Conservation (phyloP, 1,140 invertebrate species). For the Achroia grisella region DNA sequence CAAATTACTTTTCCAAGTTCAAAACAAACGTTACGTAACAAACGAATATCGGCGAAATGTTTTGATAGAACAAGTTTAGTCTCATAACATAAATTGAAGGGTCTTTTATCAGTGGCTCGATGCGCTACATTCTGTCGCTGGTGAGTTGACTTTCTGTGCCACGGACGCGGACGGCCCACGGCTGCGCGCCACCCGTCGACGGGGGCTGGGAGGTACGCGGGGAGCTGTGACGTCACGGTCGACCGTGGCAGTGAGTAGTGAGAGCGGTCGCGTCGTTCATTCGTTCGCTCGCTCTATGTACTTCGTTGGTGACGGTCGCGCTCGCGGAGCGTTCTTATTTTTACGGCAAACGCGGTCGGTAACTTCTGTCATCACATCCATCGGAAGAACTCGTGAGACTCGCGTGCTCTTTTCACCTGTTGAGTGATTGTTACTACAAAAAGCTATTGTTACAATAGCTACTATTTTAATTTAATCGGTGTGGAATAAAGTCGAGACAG, state of each 20-base stretch:
- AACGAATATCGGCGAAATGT: constrained; percentile 36
- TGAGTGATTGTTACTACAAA: constrained; percentile 38
- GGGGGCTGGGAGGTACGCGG: constrained; percentile 22
- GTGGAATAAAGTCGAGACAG: constrained; percentile 36
- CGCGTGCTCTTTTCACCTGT: constrained; percentile 38
- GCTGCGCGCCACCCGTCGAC: constrained; percentile 30
- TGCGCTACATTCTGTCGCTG: constrained; percentile 55
- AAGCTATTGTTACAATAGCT: constrained; percentile 17
- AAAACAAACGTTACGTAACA: constrained; percentile 51
- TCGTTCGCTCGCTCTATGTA: constrained; percentile 61
- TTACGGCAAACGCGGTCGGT: constrained; percentile 40
- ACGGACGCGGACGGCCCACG: constrained; percentile 21
- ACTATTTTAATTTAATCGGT: constrained; percentile 33
- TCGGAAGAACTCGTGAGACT: constrained; percentile 37
- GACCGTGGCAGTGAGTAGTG: constrained; percentile 71
- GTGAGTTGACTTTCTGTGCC: constrained; percentile 59
- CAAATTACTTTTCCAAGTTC: constrained; percentile 32
- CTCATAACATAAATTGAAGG: constrained; percentile 48
- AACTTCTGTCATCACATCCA: constrained; percentile 36
- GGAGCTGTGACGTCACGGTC: constrained; percentile 62
- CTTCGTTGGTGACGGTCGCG: constrained; percentile 65
- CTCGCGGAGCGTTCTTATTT: constrained; percentile 55
- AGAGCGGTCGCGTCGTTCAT: constrained; percentile 63
- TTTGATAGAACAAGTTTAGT: constrained; percentile 46
- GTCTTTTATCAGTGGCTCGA: constrained; percentile 43